Base-by-base conservation (phyloP, 2,797 vertebrate genomes). In the Harpagifer antarcticus region DNA sequence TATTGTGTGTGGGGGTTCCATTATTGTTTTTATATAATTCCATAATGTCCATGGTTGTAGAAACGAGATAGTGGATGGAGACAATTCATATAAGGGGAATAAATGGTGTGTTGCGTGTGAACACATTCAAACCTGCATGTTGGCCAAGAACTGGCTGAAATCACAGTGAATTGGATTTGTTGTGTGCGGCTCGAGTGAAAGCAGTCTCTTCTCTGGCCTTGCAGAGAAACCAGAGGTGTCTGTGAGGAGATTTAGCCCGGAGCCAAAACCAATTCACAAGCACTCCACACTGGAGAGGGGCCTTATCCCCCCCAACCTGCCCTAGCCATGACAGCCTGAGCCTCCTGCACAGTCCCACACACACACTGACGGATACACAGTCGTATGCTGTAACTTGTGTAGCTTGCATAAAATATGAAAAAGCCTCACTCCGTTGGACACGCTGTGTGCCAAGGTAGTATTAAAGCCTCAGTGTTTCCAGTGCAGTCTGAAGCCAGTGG, bases 251-350 rank as follows among this genome's bases (percentile, higher is more conserved):
- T 92, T 92, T 91, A 92, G 88, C 88, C 84, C 23, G 3, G 66
- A 88, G 91, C 91, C 90, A 92, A 92, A 92, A 93, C 83, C 89
- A 92, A 90, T 92, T 90, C 91, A 91, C 81, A 91, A 81, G 59
- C 92, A 90, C 91, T 94, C 84, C 84, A 90, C 82, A 74, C 68
- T 90, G 81, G 87, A 93, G 91, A 91, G 90, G 83, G 86, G 89
- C 84, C 88, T 91, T 81, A 89, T 86, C 82, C 90, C 82, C 82
- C 76, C 78, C 79, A 83, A 90, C 89, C 86, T 91, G 86, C 80
- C 89, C 88, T 86, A 13, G 11, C 71, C 9, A 83, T 80, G 84
- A 85, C 85, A 83, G 72, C 71, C 76, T 53, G 75, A 88, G 78
- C 76, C 55, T 83, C 75, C 64, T 64, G 69, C 78, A 56, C 69